Evolutionary conservation across 2,113 vertebrate species (phyloP).

Genomic region (Tamias sibiricus): DNA sequence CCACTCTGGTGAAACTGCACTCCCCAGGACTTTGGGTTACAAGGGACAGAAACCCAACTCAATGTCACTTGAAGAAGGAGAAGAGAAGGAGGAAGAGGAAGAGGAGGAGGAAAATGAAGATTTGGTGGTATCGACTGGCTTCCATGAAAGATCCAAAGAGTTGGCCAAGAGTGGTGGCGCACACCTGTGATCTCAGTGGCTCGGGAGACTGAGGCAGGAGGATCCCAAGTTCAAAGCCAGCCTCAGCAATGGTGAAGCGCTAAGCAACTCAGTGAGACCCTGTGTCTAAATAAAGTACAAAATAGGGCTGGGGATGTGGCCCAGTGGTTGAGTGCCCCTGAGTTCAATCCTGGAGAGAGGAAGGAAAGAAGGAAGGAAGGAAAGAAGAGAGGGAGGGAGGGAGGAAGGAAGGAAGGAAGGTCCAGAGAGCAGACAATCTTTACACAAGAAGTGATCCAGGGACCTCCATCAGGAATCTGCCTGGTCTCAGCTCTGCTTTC

Average conservation of each 20-base stretch:
- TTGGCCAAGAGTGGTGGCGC: background rate
- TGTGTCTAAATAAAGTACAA: background rate
- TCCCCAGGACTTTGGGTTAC: background rate
- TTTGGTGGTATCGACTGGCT: background rate
- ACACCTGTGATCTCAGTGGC: background rate
- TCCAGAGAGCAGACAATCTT: background rate
- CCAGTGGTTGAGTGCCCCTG: background rate
- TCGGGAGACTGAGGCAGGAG: background rate
- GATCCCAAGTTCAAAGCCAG: background rate
- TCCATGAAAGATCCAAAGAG: background rate
- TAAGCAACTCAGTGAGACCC: background rate
- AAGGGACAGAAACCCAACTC: conserved; percentile 10
- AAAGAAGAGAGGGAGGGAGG: background rate
- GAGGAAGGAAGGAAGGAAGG: background rate
- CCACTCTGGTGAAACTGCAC: background rate
- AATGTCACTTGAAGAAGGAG: background rate
- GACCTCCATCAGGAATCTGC: background rate
- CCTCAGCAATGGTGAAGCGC: background rate
- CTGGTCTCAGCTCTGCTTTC: background rate
- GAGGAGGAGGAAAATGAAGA: no score
- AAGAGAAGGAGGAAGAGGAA: background rate
- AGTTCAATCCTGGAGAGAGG: background rate
- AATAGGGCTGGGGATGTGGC: background rate
- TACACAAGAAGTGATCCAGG: background rate
- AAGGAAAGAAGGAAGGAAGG: background rate